A percentile compares a stretch with the other conserved stretches of the same genome.
phyloP scores from a whole-genome alignment of 2,113 vertebrate genomes.

The Agapornis roseicollis region DNA sequence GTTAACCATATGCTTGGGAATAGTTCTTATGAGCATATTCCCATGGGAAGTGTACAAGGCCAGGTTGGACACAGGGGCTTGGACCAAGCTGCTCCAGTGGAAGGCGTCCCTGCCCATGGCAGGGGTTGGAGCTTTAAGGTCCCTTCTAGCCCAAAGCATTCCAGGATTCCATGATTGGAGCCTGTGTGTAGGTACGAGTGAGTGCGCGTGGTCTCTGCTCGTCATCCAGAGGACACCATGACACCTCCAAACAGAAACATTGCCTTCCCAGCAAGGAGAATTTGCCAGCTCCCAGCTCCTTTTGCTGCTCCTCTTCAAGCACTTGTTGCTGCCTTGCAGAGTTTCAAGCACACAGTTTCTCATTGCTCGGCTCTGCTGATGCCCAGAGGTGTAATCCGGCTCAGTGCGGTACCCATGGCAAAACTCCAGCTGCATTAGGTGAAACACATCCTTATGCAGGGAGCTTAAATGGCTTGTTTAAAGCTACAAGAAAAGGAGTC shows the following conservation, averaged over 20 bases:
- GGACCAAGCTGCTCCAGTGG: background rate
- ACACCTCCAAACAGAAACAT: background rate
- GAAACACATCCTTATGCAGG: background rate
- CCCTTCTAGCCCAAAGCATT: background rate
- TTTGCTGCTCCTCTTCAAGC: background rate
- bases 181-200: accelerated
- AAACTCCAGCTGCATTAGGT: background rate
- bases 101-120: no score
- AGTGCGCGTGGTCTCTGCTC: background rate
- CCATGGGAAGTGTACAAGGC: background rate
- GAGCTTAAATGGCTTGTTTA: background rate
- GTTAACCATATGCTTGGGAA: background rate
- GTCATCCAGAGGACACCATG: background rate
- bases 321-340: background rate
- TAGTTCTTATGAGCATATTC: background rate
- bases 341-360: background rate
- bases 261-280: background rate
- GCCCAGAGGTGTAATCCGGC: background rate
- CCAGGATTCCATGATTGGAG: background rate
- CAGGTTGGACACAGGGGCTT: background rate
- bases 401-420: background rate
- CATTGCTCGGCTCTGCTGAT: background rate
- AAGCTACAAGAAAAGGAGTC: background rate
- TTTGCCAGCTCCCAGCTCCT: background rate
- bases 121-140: background rate